phyloP scores from a whole-genome alignment of 2,113 vertebrate species.

The Grallaria varia region DNA sequence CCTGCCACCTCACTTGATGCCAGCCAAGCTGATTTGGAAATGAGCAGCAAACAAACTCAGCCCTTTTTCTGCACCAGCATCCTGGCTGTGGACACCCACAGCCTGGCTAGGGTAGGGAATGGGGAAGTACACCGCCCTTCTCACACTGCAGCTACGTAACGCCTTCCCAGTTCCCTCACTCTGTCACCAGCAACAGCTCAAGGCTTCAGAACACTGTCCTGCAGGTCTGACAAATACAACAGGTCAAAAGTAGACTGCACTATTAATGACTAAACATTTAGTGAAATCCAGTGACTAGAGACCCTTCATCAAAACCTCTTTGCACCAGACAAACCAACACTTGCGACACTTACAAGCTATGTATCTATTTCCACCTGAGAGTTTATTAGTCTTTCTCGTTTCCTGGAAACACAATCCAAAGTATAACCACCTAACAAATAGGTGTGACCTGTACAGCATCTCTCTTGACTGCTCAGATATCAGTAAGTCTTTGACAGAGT shows the following conservation, averaged over 20 bases:
- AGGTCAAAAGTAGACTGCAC: not conserved
- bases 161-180: accelerated
- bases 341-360: not conserved
- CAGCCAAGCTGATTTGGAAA: accelerated
- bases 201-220: not conserved
- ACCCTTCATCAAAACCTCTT: not conserved
- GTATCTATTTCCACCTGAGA: not conserved
- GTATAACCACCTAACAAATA: not conserved
- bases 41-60: not conserved
- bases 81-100: not conserved
- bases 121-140: accelerated
- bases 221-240: accelerated
- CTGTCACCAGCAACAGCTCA: not conserved
- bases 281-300: not conserved
- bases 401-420: not conserved
- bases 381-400: not conserved
- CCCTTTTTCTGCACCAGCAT: not conserved
- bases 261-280: not conserved
- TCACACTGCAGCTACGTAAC: accelerated
- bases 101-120: not conserved
- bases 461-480: not conserved
- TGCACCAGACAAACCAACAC: not conserved
- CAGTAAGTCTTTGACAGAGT: not conserved
- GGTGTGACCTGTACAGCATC: not conserved
- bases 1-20: accelerated